phyloP scores from a whole-genome alignment of 2,113 vertebrate species.

The Procavia capensis region DNA sequence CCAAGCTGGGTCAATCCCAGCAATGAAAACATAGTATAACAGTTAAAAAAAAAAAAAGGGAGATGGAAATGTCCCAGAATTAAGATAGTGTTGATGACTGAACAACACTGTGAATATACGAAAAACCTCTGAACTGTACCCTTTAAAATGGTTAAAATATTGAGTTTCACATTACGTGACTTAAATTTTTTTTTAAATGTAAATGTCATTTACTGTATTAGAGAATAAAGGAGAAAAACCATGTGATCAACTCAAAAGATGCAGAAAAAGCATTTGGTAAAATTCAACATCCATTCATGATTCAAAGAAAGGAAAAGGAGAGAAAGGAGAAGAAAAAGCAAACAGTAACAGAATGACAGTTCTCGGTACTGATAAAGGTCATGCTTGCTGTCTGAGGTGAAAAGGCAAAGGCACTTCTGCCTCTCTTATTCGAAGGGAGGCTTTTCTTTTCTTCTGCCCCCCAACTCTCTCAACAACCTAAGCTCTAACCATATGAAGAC shows the following conservation, averaged over 20 bases:
- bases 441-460: constrained; percentile 22
- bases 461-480: background rate
- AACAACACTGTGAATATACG: background rate
- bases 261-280: constrained; percentile 3
- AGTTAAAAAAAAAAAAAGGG: background rate
- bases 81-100: background rate
- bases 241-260: background rate
- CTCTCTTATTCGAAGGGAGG: background rate
- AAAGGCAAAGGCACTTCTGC: background rate
- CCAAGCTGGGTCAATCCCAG: background rate
- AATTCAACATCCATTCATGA: background rate
- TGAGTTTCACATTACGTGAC: background rate
- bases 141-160: constrained; percentile 36
- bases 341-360: background rate
- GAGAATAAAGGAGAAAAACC: constrained; percentile 16
- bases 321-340: background rate
- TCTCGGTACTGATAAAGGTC: background rate
- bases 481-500: background rate
- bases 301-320: background rate
- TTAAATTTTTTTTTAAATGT: background rate
- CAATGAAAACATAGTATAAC: background rate
- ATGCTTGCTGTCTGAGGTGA: background rate
- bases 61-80: constrained; percentile 4
- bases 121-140: background rate
- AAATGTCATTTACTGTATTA: constrained; percentile 39